phyloP scores from a whole-genome alignment of 2,797 vertebrate genomes.

The Taeniopygia guttata region DNA sequence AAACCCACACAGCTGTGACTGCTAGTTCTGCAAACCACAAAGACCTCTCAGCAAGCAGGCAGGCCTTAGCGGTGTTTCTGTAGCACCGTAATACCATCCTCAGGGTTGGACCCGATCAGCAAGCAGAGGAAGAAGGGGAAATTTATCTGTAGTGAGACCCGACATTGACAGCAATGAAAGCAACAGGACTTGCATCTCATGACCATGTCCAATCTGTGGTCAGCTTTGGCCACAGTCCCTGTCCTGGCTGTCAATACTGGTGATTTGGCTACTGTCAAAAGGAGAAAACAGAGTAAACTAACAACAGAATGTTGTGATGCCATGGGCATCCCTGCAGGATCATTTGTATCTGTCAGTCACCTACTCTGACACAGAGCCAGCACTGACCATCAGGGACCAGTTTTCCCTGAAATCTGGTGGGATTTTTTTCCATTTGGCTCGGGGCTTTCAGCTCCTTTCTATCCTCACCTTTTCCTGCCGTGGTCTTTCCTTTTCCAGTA shows the following conservation, averaged over 20 bases:
- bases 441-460: not conserved
- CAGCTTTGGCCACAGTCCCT: not conserved
- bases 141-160: not conserved
- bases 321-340: not conserved
- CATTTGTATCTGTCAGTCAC: not conserved
- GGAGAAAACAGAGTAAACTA: not conserved
- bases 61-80: no score
- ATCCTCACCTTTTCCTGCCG: slow-evolving; percentile 38
- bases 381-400: not conserved
- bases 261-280: not conserved
- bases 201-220: not conserved
- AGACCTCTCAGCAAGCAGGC: no score
- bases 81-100: no score
- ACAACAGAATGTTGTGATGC: not conserved
- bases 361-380: not conserved
- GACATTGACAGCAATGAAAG: not conserved
- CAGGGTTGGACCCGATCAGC: no score
- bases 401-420: not conserved
- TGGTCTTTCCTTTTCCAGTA: not conserved
- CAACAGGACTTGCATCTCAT: not conserved
- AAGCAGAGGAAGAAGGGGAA: not conserved
- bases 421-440: not conserved
- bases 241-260: not conserved
- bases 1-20: no score
- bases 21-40: not conserved